Evolutionary conservation across 2,113 vertebrate species (phyloP).

Genomic region (Microcebus murinus): DNA sequence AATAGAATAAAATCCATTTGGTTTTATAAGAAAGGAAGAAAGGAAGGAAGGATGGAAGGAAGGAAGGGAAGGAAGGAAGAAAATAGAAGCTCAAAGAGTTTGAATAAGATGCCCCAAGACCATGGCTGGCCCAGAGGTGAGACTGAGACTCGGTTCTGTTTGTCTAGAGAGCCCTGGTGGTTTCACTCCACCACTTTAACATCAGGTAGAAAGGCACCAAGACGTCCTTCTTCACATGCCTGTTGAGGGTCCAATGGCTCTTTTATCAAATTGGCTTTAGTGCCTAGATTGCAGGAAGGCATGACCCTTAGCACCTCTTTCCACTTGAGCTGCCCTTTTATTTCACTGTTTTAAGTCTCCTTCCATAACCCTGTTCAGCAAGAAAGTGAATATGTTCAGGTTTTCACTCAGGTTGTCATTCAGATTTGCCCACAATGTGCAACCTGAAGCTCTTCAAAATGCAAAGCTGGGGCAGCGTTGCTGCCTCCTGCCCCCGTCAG

Average conservation of each 20-base stretch:
- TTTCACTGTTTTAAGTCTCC: background rate
- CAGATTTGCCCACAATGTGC: background rate
- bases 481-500: background rate
- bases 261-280: background rate
- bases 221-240: background rate
- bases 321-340: background rate
- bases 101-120: background rate
- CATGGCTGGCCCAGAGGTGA: background rate
- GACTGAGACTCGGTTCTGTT: background rate
- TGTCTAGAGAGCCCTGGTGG: background rate
- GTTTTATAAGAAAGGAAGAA: background rate
- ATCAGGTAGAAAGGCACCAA: background rate
- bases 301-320: background rate
- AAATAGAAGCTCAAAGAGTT: background rate
- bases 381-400: background rate
- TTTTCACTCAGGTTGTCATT: background rate
- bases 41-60: too few species aligned
- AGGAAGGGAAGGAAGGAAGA: background rate
- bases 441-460: background rate
- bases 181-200: background rate
- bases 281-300: background rate
- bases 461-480: background rate
- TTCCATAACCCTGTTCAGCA: background rate
- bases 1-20: conserved; percentile 36
- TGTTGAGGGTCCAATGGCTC: background rate